phyloP scores from a whole-genome alignment of 2,888 invertebrate genomes.

The Plebejus anna region DNA sequence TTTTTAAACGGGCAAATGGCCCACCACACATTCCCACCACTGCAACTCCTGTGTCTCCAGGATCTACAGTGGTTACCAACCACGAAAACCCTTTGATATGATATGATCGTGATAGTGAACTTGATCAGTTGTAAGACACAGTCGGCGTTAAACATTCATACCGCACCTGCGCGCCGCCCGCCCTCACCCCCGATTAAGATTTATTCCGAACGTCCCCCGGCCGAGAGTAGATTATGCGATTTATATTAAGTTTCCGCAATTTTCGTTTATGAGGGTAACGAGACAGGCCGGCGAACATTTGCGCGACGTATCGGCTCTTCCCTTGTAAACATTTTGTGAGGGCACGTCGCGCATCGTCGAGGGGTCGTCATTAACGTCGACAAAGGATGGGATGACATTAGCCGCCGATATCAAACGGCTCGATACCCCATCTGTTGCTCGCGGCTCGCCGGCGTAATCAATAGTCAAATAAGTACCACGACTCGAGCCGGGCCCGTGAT shows the following conservation, averaged over 20 bases:
- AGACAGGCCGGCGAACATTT: slow-evolving; percentile 56
- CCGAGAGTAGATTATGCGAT: slow-evolving; percentile 74
- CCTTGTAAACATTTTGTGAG: slow-evolving; percentile 67
- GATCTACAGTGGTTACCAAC: no score
- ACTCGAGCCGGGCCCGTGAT: slow-evolving; percentile 7
- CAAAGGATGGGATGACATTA: slow-evolving; percentile 63
- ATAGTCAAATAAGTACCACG: slow-evolving; percentile 24
- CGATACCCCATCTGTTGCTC: slow-evolving; percentile 61
- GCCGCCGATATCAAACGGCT: slow-evolving; percentile 53
- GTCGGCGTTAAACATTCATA: slow-evolving; percentile 9
- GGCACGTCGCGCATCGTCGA: slow-evolving; percentile 51
- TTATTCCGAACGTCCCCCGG: slow-evolving; percentile 73
- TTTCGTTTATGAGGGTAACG: slow-evolving; percentile 69
- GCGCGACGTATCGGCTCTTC: slow-evolving; percentile 54
- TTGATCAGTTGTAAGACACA: slow-evolving; percentile 11
- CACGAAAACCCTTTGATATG: no score
- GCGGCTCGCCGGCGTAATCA: not conserved
- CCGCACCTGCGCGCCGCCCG: slow-evolving; percentile 46
- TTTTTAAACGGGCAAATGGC: no score
- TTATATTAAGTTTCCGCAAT: slow-evolving; percentile 79
- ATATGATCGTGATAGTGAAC: not conserved
- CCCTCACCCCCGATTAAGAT: slow-evolving; percentile 74
- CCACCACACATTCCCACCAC: no score
- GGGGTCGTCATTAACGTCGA: slow-evolving; percentile 65
- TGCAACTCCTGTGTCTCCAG: no score